Conservation (phyloP, 2,113 vertebrate species). For the Tragelaphus buxtoni region DNA sequence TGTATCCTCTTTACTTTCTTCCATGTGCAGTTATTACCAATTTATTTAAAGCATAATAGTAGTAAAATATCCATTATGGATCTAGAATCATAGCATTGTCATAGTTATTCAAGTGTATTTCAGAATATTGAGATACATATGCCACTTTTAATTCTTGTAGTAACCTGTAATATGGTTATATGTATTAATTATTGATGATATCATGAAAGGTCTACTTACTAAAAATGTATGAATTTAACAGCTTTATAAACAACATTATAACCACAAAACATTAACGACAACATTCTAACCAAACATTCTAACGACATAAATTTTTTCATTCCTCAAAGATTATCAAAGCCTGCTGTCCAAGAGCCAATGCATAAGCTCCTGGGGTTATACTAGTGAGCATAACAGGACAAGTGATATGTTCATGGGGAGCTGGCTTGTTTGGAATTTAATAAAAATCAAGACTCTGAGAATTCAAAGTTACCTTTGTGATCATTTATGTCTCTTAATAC, state of each 20-base stretch:
- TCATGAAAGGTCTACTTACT: background rate
- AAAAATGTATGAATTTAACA: background rate
- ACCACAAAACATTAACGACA: too few species aligned
- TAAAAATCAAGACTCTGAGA: background rate
- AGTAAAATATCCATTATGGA: background rate
- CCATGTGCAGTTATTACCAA: background rate
- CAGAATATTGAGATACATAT: background rate
- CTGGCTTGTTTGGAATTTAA: background rate
- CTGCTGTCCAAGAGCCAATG: background rate
- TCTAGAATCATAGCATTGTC: background rate
- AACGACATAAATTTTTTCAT: background rate
- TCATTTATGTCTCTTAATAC: background rate
- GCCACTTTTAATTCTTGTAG: background rate
- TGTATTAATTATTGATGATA: background rate
- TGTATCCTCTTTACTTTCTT: background rate
- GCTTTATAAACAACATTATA: background rate
- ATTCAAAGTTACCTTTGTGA: background rate
- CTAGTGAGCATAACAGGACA: background rate
- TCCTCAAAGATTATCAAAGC: background rate
- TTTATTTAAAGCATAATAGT: conserved; percentile 14
- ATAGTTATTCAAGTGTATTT: background rate
- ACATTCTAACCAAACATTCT: background rate
- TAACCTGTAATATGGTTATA: background rate
- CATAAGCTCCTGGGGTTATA: background rate
- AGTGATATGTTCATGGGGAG: background rate